Evolutionary conservation across 2,113 vertebrate species (phyloP), one percentile per base, ranked within the genome.

Genomic region (Dolichotis patagonum): DNA sequence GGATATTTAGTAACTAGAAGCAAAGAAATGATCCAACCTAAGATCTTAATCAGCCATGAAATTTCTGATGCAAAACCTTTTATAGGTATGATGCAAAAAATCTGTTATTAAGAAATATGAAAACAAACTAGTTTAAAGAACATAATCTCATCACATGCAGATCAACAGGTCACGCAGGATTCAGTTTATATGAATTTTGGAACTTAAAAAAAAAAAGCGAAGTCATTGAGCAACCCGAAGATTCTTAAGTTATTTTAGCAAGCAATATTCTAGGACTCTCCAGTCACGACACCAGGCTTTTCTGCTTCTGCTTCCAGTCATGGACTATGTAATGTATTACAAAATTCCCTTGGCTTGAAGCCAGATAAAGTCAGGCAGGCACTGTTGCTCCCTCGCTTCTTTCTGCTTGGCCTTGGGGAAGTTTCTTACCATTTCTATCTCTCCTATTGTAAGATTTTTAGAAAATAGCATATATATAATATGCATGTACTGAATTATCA

Each of bases 11-110:
- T 22, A 96, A 78, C 11, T 11, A 88, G 24, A 77, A 69, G 30
- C 81, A 81, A 91, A 90, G 6, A 96, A 98, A 95, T 56, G 78
- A 82, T 89, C 80, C 86, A 28, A 90, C 65, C 0, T 20, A 75
- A 75, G 32, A 82, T 63, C 87, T 63, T 94, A 95, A 17, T 58
- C 60, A 97, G 43, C 26, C 88, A 93, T 87, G 87, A 87, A 73
- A 85, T 84, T 65, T 98, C 58, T 94, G 80, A 84, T 80, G 54
- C 83, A 91, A 93, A 84, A 0, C 3, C 20, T 67, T 96, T 80
- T 52, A 89, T 73, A 32, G 30, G 58, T 20, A 94, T 92, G 67
- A 6, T 91, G 46, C 3, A 0, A n/a, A 88, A 93, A 58, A 43
- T 73, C 24, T 89, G 26, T 93, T 86, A 28, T 4, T 88, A 88